Evolutionary conservation across 2,797 vertebrate species (phyloP).

Genomic region (Setipinna tenuifilis): DNA sequence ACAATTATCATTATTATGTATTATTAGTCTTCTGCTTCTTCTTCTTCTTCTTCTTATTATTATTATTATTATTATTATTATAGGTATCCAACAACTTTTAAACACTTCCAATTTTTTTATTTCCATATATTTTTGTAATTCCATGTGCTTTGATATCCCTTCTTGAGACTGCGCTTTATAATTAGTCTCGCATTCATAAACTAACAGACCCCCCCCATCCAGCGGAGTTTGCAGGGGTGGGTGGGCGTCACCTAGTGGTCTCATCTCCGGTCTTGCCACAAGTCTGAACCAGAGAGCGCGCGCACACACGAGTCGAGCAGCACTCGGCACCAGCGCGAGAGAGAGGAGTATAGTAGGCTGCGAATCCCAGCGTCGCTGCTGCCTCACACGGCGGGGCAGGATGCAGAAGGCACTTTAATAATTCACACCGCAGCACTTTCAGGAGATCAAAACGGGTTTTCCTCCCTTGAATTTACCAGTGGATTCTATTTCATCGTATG

Average conservation of each 20-base stretch:
- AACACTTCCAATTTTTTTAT: no score
- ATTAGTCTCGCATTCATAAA: no score
- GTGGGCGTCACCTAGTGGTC: constrained; percentile 7
- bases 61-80: no score
- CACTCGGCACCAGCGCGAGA: background rate
- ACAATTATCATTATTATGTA: no score
- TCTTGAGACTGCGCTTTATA: no score
- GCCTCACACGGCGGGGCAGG: background rate
- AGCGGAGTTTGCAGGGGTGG: background rate
- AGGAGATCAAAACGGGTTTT: background rate
- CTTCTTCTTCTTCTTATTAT: no score
- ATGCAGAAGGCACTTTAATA: background rate
- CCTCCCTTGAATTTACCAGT: background rate
- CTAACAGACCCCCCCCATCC: no score
- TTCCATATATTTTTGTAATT: no score
- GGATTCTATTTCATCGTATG: background rate
- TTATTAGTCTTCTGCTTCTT: no score
- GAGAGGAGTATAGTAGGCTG: background rate
- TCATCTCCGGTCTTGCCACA: background rate
- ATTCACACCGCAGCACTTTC: background rate
- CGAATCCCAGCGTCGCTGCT: background rate
- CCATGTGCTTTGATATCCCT: no score
- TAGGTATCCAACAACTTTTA: no score
- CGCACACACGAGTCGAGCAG: background rate
- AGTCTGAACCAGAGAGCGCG: background rate